These are phyloP conservation scores for Campoletis sonorensis DNA, from an alignment of 1,140 invertebrate genomes.

Conservation along the genomic window DNA sequence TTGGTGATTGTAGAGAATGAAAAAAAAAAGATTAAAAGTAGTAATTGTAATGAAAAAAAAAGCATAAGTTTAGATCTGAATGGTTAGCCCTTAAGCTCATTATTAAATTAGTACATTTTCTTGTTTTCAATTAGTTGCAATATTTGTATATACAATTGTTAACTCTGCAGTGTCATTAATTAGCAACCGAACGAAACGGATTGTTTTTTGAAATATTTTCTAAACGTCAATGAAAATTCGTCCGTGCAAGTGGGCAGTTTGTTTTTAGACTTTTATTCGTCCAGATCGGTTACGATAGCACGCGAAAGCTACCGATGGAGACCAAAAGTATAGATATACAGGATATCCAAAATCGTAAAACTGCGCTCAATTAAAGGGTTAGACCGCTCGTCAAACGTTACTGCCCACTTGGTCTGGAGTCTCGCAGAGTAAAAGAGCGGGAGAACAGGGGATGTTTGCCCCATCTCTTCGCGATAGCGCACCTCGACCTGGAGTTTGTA, in stretches of 20 bases:
- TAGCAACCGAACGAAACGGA: too few relatives aligned
- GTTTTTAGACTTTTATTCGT: background rate
- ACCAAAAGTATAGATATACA: constrained; percentile 21
- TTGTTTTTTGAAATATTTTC: too few relatives aligned
- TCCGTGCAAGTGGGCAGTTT: background rate
- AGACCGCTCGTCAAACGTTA: constrained; percentile 59
- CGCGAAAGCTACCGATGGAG: background rate
- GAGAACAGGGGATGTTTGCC: constrained; percentile 46
- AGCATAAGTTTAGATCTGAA: too few relatives aligned
- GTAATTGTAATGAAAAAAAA: too few relatives aligned
- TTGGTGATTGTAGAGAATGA: too few relatives aligned
- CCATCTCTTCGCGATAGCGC: constrained; percentile 57
- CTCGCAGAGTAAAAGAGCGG: constrained; percentile 19
- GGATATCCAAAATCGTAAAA: constrained; percentile 61
- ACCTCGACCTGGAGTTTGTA: constrained; percentile 19
- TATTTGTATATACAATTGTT: too few relatives aligned
- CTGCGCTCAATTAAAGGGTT: constrained; percentile 61
- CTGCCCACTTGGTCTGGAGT: constrained; percentile 34
- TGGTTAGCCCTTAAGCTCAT: too few relatives aligned
- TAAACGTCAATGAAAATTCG: background rate
- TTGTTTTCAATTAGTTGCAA: too few relatives aligned
- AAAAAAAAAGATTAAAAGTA: too few relatives aligned
- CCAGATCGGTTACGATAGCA: background rate
- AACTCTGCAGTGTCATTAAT: too few relatives aligned
- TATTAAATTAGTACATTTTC: too few relatives aligned